A percentile compares a stretch with the other conserved stretches of the same genome.
Evolutionary conservation across 2,888 invertebrate species (phyloP).

Genomic region (Muscina levida): DNA sequence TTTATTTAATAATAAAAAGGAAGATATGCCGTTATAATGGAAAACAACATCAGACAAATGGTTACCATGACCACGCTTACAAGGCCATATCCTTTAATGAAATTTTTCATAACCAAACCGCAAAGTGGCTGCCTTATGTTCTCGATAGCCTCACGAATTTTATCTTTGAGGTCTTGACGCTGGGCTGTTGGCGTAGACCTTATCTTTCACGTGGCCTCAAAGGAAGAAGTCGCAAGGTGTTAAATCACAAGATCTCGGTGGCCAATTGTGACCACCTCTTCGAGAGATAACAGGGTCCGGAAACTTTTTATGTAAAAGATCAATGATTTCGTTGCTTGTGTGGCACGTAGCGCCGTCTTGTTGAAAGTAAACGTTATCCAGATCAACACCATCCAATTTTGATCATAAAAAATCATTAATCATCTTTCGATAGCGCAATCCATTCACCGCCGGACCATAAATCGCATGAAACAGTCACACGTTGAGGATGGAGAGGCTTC

Average conservation of each 20-base stretch:
- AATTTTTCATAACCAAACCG: conserved; percentile 4
- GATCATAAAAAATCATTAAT: conserved; percentile 1
- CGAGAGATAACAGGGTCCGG: conserved; percentile 3
- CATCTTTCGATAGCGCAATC: too few species aligned
- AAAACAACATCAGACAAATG: too few species aligned
- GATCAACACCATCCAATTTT: conserved; percentile 8
- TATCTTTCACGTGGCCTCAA: background rate
- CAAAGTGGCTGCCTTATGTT: conserved; percentile 2
- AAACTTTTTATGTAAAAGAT: conserved; percentile 19
- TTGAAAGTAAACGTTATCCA: conserved; percentile 38
- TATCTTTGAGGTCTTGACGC: background rate
- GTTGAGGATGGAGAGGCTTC: conserved; percentile 6
- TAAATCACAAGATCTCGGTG: background rate
- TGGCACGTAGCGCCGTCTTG: conserved; percentile 51
- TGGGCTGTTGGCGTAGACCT: background rate
- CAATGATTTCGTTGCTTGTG: conserved; percentile 43
- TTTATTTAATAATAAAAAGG: too few species aligned
- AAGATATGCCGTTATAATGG: too few species aligned
- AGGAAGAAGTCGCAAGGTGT: background rate
- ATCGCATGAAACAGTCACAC: too few species aligned
- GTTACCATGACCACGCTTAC: too few species aligned
- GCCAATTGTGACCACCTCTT: background rate
- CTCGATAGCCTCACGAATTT: conserved; percentile 3
- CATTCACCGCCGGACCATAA: too few species aligned
- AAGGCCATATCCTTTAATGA: too few species aligned